These are phyloP conservation scores for Pachyrhynchus sulphureomaculatus DNA, from an alignment of 1,140 invertebrate genomes.

Conservation along the genomic window DNA sequence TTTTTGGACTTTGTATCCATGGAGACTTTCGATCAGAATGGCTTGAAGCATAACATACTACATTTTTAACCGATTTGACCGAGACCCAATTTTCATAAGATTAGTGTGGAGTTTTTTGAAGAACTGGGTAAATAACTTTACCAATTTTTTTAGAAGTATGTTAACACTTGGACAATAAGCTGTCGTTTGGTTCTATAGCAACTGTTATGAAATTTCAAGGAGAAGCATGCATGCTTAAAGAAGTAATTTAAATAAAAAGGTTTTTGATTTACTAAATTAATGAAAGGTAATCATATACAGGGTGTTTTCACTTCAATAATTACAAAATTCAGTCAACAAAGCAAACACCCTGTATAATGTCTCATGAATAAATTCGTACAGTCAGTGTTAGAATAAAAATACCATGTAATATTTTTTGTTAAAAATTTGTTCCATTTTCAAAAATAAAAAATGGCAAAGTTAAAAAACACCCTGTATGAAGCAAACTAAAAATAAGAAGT, in stretches of 20 bases:
- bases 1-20: too few species aligned
- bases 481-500: constrained; percentile 20
- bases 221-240: background rate
- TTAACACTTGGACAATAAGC: too few species aligned
- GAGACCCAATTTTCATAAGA: too few species aligned
- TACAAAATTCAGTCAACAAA: background rate
- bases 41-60: too few species aligned
- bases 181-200: background rate
- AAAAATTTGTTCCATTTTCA: background rate
- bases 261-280: constrained; percentile 10
- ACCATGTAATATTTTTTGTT: constrained; percentile 23
- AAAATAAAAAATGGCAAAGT: too few species aligned
- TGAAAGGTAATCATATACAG: constrained; percentile 21
- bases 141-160: too few species aligned
- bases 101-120: too few species aligned
- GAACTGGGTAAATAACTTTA: too few species aligned
- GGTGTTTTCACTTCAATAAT: constrained; percentile 15
- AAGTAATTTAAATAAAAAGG: background rate
- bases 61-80: too few species aligned
- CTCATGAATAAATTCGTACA: background rate
- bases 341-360: constrained; percentile 21
- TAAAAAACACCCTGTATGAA: constrained; percentile 28
- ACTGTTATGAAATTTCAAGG: background rate
- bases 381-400: constrained; percentile 18
- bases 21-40: too few species aligned